Percentiles rank a stretch among this genome's conserved stretches.
phyloP scores from a whole-genome alignment of 2,797 vertebrate species.

The Argya squamiceps region DNA sequence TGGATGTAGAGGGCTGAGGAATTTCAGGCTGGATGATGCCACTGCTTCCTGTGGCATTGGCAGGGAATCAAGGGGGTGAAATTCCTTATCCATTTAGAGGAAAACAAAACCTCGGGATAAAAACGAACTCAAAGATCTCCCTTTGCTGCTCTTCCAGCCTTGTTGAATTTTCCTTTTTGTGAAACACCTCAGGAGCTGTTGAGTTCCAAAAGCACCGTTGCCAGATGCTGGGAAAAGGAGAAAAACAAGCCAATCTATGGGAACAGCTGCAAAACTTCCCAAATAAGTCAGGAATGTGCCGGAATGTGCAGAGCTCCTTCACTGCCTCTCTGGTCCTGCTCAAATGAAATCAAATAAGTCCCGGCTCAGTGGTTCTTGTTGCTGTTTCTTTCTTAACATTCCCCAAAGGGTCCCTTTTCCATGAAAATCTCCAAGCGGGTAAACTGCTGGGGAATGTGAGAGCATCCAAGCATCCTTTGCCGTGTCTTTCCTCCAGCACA shows the following conservation, averaged over 20 bases:
- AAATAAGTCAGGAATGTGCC: not conserved
- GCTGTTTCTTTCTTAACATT: not conserved
- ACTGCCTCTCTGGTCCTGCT: not conserved
- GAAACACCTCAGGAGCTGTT: not conserved
- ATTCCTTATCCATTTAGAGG: not conserved
- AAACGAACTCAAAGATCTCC: not conserved
- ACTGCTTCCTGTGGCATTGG: fast-evolving
- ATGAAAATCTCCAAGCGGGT: not conserved
- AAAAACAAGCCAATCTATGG: not conserved
- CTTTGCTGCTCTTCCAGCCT: not conserved
- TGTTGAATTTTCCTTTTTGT: not conserved
- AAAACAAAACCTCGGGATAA: not conserved
- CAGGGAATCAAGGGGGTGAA: not conserved
- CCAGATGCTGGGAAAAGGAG: fast-evolving
- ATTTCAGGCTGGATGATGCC: not conserved
- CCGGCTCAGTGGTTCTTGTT: not conserved
- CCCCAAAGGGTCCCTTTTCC: not conserved
- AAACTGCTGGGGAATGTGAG: not conserved
- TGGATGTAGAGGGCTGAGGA: not conserved
- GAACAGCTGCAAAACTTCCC: not conserved
- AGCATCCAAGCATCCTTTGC: not conserved
- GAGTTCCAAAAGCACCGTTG: not conserved
- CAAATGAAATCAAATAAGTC: not conserved
- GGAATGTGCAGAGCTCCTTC: not conserved
- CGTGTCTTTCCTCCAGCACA: not conserved